Base-by-base conservation (phyloP, 2,797 vertebrate genomes). In the Enteromius mattozi region DNA sequence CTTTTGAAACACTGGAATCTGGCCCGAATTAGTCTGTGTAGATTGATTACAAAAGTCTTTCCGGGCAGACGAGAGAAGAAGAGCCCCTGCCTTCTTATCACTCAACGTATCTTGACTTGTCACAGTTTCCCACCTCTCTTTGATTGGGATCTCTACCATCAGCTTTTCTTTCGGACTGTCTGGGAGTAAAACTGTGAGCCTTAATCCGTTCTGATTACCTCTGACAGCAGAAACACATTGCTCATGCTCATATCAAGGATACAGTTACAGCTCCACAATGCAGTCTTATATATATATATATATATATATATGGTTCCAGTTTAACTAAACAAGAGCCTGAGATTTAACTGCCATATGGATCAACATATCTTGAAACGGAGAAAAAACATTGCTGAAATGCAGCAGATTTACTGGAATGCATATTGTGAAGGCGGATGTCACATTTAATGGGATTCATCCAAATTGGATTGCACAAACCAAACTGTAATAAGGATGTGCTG, bases 161-260 rank as follows among this genome's bases (percentile, higher is more conserved):
- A 85, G 85, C 79, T 65, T 87, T 81, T 21, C 89, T 84, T 81
- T 45, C 81, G 24, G 76, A 77, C 82, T 76, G 85, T 86, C 84
- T n/a, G 45, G 72, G 68, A 33, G 79, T 84, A 87, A 91, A 90
- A 89, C 88, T 81, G 88, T 86, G 81, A 88, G 88, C 88, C 86
- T 90, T 90, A 87, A 87, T 89, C 65, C 59, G 78, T 87, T 92
- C 91, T 69, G 89, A 93, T 94, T 92, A 90, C 54, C 88, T 91
- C 83, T 91, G 88, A 4, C 68, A 6, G 84, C 83, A 78, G 87
- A 80, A 82, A 66, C 86, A 88, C 88, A 82, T 90, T 90, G 84
- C 81, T 27, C 33, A 81, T 70, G 30, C 65, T 47, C 37, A 74
- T 63, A 61, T 75, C 70, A 35, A 82, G 42, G 37, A 49, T 30